Percentiles rank a stretch among this genome's conserved stretches.
Evolutionary conservation across 2,113 vertebrate genomes (phyloP).

Genomic region (Glareola pratincola): DNA sequence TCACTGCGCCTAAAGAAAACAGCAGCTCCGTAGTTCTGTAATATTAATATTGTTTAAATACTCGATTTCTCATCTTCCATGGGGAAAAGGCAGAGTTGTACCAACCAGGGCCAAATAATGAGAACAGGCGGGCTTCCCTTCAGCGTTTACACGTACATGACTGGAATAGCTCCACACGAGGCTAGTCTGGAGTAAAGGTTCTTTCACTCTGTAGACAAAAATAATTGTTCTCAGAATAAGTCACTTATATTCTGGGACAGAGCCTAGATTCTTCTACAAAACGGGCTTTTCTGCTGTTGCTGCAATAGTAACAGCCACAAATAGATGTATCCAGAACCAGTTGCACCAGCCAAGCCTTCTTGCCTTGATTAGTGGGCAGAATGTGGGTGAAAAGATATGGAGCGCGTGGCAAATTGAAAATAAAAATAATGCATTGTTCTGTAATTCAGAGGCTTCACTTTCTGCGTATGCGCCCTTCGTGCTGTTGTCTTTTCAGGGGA

Average conservation of each 20-base stretch:
- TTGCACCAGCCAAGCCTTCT: slow-evolving; percentile 35
- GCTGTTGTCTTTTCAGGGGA: background rate
- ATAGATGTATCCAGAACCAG: slow-evolving; percentile 13
- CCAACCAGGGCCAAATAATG: background rate
- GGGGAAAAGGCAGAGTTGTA: background rate
- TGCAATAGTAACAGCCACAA: slow-evolving; percentile 29
- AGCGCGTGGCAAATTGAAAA: slow-evolving; percentile 6
- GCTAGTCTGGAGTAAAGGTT: background rate
- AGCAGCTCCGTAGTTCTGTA: background rate
- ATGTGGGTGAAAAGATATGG: slow-evolving; percentile 48
- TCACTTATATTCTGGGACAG: background rate
- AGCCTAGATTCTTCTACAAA: slow-evolving; percentile 4
- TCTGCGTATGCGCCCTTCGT: background rate
- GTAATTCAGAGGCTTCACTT: background rate
- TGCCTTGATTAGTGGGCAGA: slow-evolving; percentile 41
- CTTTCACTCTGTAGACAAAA: background rate
- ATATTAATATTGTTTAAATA: background rate
- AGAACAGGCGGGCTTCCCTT: background rate
- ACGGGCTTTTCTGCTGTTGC: background rate
- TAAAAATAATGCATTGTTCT: slow-evolving; percentile 11
- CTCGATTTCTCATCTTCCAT: background rate
- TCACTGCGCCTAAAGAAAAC: background rate
- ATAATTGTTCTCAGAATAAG: slow-evolving; percentile 29
- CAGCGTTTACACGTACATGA: background rate
- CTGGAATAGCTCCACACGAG: background rate